Evolutionary conservation across 2,113 vertebrate genomes (phyloP), one percentile per base, ranked within the genome.

Genomic region (Corythornis vintsioides): DNA sequence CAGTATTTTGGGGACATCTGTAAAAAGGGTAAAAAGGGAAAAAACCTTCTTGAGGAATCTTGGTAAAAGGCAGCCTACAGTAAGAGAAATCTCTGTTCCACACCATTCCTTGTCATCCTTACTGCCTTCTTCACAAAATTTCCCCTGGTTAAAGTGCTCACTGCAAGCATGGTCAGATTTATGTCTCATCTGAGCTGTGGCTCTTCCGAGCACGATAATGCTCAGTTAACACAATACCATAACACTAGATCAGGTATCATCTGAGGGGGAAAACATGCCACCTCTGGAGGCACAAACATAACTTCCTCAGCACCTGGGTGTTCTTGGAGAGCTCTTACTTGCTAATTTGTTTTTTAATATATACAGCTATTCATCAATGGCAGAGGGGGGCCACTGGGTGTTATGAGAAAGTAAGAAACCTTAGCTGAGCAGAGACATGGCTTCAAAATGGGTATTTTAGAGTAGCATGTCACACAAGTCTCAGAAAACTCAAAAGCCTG

Each of bases 251-350:
- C 76, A 74, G n/a, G n/a, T 96, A 71, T 93, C 88, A 89, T 12
- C 83, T 60, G 43, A 64, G 76, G 29, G 31, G 52, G 40, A 43
- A 74, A 88, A 48, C 1, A 0, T 93, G 76, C 35, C 92, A 90
- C 80, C 83, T 72, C 70, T 80, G 57, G 90, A 84, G 88, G 53
- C 31, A 88, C 83, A 88, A 88, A 74, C 25, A 48, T 20, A 50
- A 81, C 83, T 95, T 92, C 72, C 90, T 90, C 88, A 81, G 69
- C 92, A 90, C 57, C 90, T 91, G 88, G 83, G 86, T 90, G 73
- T 94, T 93, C 90, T 56, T 61, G 83, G 59, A 88, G 86, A 90
- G 35, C 63, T 87, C 67, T 89, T 69, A 78, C 57, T 75, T 28
- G 59, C 38, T 91, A 75, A 93, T 88, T 90, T 80, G 29, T 2